Evolutionary conservation across 2,113 vertebrate species (phyloP), one percentile per base, ranked within the genome.

Genomic region (Orycteropus afer): DNA sequence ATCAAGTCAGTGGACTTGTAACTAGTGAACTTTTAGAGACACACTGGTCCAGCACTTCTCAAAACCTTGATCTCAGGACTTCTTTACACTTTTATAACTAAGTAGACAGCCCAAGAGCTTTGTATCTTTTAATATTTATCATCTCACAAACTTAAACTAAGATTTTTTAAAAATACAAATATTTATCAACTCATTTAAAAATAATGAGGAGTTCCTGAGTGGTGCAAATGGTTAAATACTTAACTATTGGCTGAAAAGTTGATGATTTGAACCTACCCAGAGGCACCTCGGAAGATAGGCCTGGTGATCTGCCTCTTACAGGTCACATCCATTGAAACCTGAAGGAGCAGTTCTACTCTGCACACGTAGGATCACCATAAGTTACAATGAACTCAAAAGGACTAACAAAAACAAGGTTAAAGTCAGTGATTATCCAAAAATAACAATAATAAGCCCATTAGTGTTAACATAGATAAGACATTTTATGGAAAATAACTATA

Each of bases 401-500:
- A 40, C 67, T 23, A 40, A 71, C 20, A 40, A 18, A 15, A 69
- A 37, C 37, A 23, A 23, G 7, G 40, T 71, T 40, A 71, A 71
- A 71, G 69, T 40, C 20, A 11, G n/a, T 37, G 69, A 40, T 71
- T 71, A 71, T 40, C 69, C 15, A n/a, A 63, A 74, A 49, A 61
- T 78, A 79, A 34, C 11, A 51, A 63, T n/a, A 51, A 82, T 74
- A 86, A 90, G 27, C 20, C 47, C 37, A 91, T 57, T 86, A 17
- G 40, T 73, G 22, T 69, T 71, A 47, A 59, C 25, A 47, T 3
- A 59, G 22, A 49, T 69, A 42, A 61, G 13, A 29, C 49, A 25
- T 55, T 89, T 87, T 78, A 73, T n/a, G 67, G 77, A 85, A 87
- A 90, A 85, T 57, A 37, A 63, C 69, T 92, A 2, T 92, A 2